Evolutionary conservation across 2,888 invertebrate genomes (phyloP), one percentile per base, ranked within the genome.

Genomic region (Steinernema hermaphroditum): DNA sequence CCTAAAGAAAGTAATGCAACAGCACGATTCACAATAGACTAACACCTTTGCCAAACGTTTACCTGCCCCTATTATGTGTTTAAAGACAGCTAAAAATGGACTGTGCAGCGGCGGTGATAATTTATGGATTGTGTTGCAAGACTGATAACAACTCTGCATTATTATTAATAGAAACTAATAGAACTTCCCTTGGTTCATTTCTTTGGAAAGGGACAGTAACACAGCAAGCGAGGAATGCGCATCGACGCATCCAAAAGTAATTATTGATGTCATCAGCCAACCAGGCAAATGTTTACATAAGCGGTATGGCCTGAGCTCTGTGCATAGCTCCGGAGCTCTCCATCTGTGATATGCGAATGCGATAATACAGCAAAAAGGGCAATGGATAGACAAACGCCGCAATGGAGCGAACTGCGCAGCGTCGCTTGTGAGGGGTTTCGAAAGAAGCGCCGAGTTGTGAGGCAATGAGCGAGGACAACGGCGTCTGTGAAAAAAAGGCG

Each of bases 251-350:
- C 27, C 62, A 62, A 1, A 62, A 62, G 62, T 62, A 62, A 62
- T 62, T 27, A 62, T 29, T 27, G 62, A 62, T 32, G 62, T 32
- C 62, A 62, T 32, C 62, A 62, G 27, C 24, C 32, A 22, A 29
- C 62, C 24, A 32, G 62, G 19, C 29, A 12, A 62, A n/a, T 62
- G 62, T 62, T 62, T 62, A 62, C 62, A 62, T 62, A 62, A 62
- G 62, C 62, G 62, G 6, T 46, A 16, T 62, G 29, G 62, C 62
- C 14, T 62, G 32, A 62, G 46, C 46, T n/a, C n/a, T 46, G 46
- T 4, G 8, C 46, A 9, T 46, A 16, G 46, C 46, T 14, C n/a
- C 8, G 46, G 46, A 46, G 46, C n/a, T 46, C 46, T n/a, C 46
- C 4, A n/a, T n/a, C 4, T 2, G n/a, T 16, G 16, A 19, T 46